Evolutionary conservation across 2,888 invertebrate genomes (phyloP).

Genomic region (Caradrina clavipalpis): DNA sequence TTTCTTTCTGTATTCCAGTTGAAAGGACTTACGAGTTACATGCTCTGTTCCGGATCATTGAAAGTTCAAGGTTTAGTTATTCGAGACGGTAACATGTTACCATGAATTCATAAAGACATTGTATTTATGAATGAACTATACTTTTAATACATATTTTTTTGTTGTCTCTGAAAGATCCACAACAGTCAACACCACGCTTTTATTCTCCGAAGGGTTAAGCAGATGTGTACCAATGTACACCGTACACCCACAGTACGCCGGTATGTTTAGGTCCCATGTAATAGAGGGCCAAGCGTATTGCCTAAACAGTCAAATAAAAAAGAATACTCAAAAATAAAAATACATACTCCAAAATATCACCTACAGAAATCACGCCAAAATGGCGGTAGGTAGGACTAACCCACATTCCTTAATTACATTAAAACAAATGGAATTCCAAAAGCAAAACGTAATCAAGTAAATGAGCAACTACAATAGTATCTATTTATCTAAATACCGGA

Average conservation of each 20-base stretch:
- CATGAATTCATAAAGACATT: no score
- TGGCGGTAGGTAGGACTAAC: no score
- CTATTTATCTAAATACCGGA: slow-evolving; percentile 67
- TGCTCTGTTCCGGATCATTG: slow-evolving; percentile 5
- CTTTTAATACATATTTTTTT: background rate
- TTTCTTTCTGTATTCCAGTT: background rate
- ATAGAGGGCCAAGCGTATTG: no score
- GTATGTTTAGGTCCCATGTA: no score
- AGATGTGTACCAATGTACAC: no score
- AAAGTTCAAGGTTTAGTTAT: background rate
- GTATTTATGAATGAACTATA: background rate
- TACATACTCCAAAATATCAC: background rate
- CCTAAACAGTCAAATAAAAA: no score
- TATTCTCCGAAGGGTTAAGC: no score
- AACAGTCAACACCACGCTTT: no score
- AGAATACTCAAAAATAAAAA: no score
- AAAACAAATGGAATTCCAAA: slow-evolving; percentile 42
- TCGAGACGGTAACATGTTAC: background rate
- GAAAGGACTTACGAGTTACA: background rate
- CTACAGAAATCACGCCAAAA: background rate
- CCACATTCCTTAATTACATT: slow-evolving; percentile 44
- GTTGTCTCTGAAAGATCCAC: no score
- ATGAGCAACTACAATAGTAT: slow-evolving; percentile 63
- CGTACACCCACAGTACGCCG: no score
- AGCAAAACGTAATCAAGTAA: slow-evolving; percentile 51